Base-by-base conservation (phyloP, 2,888 invertebrate genomes). In the Melanostoma mellinum region DNA sequence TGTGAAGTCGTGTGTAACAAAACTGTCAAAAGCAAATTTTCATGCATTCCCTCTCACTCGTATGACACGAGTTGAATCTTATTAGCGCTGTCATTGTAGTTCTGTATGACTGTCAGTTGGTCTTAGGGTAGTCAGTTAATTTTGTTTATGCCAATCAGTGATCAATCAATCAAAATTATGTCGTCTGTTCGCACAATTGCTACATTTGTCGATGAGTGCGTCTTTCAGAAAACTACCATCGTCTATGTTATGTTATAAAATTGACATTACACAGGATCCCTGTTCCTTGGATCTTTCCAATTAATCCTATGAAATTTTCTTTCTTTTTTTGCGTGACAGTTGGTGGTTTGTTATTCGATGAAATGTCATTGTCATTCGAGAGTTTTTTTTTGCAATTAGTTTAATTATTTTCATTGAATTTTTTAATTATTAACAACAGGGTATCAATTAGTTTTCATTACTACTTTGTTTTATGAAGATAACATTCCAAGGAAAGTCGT, bases 131-230 rank as follows among this genome's bases (percentile, higher is more conserved):
- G 38, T 60, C 53, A 36, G 58, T 74, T 80, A 50, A 30, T 68
- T 80, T 71, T 76, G 67, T 40, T 81, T 50, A 52, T 60, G 67
- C 65, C 65, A 76, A 76, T 76, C 76, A 72, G 60, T 56, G 36
- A 63, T 76, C 73, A 69, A 82, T 82, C 77, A 73, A 82, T 78
- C 82, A 82, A 77, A 71, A 60, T 46, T 63, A 40, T 36, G 30
- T 38, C 67, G 55, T 56, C 32, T 20, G 36, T 75, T 48, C 50
- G 52, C 72, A 55, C 44, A 60, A 33, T 67, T 32, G 42, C 38
- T 35, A 40, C 38, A 8, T 55, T 6, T 52, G 6, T 55, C 2
- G 36, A 1, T n/a, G 6, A n/a, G 3, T 60, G 44, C 10, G 32
- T 1, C 8, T 33, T 30, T 8, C 36, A 20, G 20, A 20, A 20